Evolutionary conservation across 2,888 invertebrate genomes (phyloP).

Genomic region (Ophion costatus): DNA sequence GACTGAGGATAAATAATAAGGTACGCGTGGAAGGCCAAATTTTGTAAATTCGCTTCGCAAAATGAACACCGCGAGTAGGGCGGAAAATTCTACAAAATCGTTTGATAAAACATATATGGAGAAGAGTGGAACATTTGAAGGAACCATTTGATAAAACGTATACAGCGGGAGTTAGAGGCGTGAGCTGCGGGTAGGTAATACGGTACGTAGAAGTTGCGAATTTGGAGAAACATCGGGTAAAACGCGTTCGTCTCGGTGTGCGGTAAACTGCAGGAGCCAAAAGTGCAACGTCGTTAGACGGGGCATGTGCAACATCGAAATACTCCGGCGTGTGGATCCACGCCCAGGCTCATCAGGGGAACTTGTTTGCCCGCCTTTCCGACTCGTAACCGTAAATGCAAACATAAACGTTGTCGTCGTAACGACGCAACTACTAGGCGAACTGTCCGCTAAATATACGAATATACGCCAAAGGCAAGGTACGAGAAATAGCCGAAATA

Average conservation of each 20-base stretch:
- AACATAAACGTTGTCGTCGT: conserved; percentile 64
- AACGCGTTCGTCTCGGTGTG: conserved; percentile 25
- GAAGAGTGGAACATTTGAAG: conserved; percentile 3
- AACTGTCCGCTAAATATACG: conserved; percentile 22
- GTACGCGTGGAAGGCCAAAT: neutral
- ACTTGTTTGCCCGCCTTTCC: conserved; percentile 66
- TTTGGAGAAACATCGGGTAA: conserved; percentile 22
- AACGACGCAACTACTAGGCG: conserved; percentile 58
- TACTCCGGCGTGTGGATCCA: conserved; percentile 40
- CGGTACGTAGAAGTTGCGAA: conserved; percentile 12
- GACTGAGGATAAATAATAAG: neutral
- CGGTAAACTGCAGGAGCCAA: conserved; percentile 37
- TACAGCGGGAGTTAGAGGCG: conserved; percentile 1
- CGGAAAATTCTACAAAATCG: neutral
- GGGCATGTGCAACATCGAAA: conserved; percentile 41
- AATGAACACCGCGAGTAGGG: neutral
- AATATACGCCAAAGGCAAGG: conserved; percentile 9
- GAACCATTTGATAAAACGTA: conserved; percentile 30
- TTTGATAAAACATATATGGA: conserved; percentile 10
- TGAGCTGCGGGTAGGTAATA: conserved; percentile 10
- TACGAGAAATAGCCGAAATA: conserved; percentile 18
- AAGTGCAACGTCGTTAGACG: conserved; percentile 44
- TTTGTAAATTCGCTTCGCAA: neutral
- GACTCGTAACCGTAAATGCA: conserved; percentile 66
- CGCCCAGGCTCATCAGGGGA: conserved; percentile 49